These are phyloP conservation scores for Oryctes rhinoceros DNA, from an alignment of 1,140 invertebrate species.

Conservation along the genomic window DNA sequence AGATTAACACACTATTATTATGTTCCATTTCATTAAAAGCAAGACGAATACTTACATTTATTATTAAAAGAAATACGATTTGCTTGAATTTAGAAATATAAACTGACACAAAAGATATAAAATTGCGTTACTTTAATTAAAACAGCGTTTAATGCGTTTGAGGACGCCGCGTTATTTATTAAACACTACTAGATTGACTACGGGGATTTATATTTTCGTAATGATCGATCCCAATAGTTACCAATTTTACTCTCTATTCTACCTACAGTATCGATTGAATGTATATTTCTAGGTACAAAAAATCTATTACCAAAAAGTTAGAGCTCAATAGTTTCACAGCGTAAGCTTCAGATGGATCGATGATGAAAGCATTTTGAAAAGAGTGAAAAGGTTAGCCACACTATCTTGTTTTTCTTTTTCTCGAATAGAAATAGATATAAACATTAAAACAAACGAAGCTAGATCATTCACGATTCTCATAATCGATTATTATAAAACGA, in stretches of 20 bases:
- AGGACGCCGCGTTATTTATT: too few species aligned
- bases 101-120: too few species aligned
- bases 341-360: constrained; percentile 12
- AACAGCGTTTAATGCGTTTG: too few species aligned
- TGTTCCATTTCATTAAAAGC: too few species aligned
- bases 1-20: too few species aligned
- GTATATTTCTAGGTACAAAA: constrained; percentile 1
- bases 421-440: neutral
- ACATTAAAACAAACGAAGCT: constrained; percentile 12
- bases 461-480: neutral
- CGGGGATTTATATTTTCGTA: neutral
- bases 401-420: neutral
- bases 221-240: neutral
- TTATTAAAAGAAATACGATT: too few species aligned
- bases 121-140: too few species aligned
- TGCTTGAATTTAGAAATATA: too few species aligned
- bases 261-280: neutral
- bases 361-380: neutral
- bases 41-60: too few species aligned
- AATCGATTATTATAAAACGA: neutral
- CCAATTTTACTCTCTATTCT: neutral
- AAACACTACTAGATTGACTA: too few species aligned
- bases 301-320: constrained; percentile 20
- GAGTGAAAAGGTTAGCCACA: constrained; percentile 12
- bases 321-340: neutral